Evolutionary conservation across 2,113 vertebrate species (phyloP).

Genomic region (Aramus guarauna): DNA sequence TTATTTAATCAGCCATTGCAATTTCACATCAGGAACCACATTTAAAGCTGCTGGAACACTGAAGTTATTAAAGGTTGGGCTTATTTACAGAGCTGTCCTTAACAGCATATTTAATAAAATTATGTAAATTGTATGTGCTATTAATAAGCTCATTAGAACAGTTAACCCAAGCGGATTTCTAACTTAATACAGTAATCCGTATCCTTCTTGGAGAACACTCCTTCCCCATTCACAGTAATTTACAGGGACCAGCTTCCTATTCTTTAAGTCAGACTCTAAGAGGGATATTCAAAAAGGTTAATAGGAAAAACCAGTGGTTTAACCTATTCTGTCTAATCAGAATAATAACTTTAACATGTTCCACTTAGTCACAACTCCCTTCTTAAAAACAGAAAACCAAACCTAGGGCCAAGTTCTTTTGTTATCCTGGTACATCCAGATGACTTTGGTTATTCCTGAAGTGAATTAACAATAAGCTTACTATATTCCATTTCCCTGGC

Average conservation of each 20-base stretch:
- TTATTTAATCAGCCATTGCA: background rate
- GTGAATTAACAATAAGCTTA: background rate
- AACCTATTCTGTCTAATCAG: background rate
- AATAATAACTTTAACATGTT: background rate
- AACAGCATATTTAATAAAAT: background rate
- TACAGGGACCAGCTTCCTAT: background rate
- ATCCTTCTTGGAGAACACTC: background rate
- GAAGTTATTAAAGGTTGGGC: background rate
- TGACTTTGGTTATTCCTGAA: background rate
- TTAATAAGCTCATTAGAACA: slow-evolving; percentile 9
- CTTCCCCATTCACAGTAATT: background rate
- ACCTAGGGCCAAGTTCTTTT: background rate
- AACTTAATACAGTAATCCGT: background rate
- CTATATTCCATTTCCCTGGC: background rate
- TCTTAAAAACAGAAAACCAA: background rate
- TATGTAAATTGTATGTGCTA: background rate
- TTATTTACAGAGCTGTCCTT: background rate
- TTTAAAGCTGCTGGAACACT: background rate
- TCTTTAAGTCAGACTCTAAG: background rate
- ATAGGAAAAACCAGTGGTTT: background rate
- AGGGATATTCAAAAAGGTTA: background rate
- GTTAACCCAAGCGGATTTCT: background rate
- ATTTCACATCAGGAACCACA: background rate
- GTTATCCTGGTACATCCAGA: background rate
- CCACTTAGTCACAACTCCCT: background rate